A percentile compares a stretch with the other conserved stretches of the same genome.
Evolutionary conservation across 2,888 invertebrate species (phyloP).

Genomic region (Sinodicranocentrus sp.): DNA sequence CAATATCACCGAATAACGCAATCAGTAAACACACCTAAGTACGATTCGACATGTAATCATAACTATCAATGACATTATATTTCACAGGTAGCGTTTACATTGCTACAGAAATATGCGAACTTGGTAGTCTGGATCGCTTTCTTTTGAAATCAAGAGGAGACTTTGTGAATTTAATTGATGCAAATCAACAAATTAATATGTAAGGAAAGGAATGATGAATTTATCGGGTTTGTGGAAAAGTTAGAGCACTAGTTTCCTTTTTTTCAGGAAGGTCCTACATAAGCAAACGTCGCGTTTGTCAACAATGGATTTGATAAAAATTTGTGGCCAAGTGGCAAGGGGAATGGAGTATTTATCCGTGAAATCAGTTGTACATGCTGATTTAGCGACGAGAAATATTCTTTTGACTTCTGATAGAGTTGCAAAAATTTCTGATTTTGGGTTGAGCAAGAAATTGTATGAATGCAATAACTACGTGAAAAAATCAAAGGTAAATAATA

Average conservation of each 20-base stretch:
- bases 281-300: not conserved
- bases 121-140: slow-evolving; percentile 49
- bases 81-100: slow-evolving; percentile 60
- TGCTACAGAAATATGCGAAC: slow-evolving; percentile 60
- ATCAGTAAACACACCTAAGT: too few species aligned
- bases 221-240: too few species aligned
- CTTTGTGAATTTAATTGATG: slow-evolving; percentile 40
- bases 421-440: slow-evolving; percentile 71
- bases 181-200: slow-evolving; percentile 52
- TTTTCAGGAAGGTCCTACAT: not conserved
- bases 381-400: slow-evolving; percentile 71
- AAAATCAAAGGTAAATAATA: slow-evolving; percentile 64
- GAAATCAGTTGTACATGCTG: slow-evolving; percentile 72
- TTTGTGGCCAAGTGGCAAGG: slow-evolving; percentile 61
- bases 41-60: too few species aligned
- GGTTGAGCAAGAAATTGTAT: slow-evolving; percentile 69
- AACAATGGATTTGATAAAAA: slow-evolving; percentile 65
- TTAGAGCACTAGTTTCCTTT: too few species aligned
- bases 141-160: slow-evolving; percentile 30
- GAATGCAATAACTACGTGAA: slow-evolving; percentile 71
- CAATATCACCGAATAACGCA: too few species aligned
- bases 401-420: slow-evolving; percentile 58
- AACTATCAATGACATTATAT: not conserved
- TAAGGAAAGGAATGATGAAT: not conserved
- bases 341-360: slow-evolving; percentile 73